Conservation (phyloP, 2,113 vertebrate species). For the Oplegnathus fasciatus region DNA sequence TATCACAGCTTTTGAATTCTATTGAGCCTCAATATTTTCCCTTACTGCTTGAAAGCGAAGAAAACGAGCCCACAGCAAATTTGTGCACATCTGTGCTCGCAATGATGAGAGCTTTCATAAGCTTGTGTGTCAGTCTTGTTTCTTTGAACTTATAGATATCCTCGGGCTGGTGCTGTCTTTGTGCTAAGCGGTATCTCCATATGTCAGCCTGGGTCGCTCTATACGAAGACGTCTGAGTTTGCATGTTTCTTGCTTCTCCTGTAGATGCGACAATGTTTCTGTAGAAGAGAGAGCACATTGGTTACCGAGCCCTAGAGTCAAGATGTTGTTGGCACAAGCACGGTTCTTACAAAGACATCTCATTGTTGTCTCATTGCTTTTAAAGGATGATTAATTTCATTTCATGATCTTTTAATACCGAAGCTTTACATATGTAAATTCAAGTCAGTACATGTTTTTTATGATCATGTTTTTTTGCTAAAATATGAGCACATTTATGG, state of each 20-base stretch:
- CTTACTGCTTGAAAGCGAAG: conserved; percentile 8
- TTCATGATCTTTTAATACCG: conserved; percentile 17
- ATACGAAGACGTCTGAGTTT: conserved; percentile 33
- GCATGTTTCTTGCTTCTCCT: conserved; percentile 34
- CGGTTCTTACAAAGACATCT: neutral
- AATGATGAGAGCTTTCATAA: conserved; percentile 41
- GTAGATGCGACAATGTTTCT: conserved; percentile 3
- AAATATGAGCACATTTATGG: conserved; percentile 10
- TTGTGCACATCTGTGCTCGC: neutral
- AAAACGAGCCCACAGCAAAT: conserved; percentile 32
- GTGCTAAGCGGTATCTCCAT: conserved; percentile 45
- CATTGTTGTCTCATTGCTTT: neutral
- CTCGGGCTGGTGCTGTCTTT: conserved; percentile 40
- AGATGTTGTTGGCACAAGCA: neutral
- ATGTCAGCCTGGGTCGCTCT: conserved; percentile 47
- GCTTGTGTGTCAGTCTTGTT: conserved; percentile 50
- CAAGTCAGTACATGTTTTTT: neutral
- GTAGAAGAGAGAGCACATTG: conserved; percentile 11
- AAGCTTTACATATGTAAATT: conserved; percentile 46
- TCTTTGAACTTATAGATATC: conserved; percentile 66
- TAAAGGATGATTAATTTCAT: neutral
- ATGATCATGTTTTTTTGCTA: neutral
- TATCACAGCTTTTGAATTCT: conserved; percentile 5
- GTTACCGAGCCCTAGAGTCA: conserved; percentile 5
- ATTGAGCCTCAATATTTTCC: neutral